Evolutionary conservation across 2,888 invertebrate genomes (phyloP), one percentile per base, ranked within the genome.

Genomic region (Nephrotoma appendiculata): DNA sequence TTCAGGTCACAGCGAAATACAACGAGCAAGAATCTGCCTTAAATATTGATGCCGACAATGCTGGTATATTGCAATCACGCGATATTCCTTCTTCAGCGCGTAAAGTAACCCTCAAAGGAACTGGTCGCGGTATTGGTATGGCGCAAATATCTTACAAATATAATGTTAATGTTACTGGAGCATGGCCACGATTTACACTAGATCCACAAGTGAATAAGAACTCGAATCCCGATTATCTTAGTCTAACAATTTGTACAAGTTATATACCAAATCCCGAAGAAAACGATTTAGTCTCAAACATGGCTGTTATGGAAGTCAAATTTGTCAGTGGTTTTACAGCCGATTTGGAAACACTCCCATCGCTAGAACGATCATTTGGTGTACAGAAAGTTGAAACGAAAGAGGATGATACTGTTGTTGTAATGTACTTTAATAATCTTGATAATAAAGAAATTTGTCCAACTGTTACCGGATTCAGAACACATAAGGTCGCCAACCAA

Each of bases 251-350:
- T 87, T 98, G 98, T 89, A 94, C 95, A 86, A 95, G 95, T 94
- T 96, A 92, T 86, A 86, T 89, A 2, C 90, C 90, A 0, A 87
- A 45, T 9, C 5, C 84, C 5, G 83, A 86, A 86, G 89, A 86
- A 91, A 91, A 92, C 87, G 94, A 93, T 48, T 94, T 94, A 89
- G 93, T 94, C 86, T 95, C 95, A 88, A 98, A 98, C 88, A 96
- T 98, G 95, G 96, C 97, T 11, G 95, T 98, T 0, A 95, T 98
- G 93, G 97, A 98, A 89, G 95, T 98, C 0, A 95, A 95, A 88
- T 92, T 98, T 87, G 98, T 98, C 0, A 98, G 98, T 0, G 98
- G 98, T n/a, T 98, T 96, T 90, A 94, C 86, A 12, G 86, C 86
- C 0, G 97, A 98, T 89, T 92, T 94, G 88, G 95, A 95, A 89